phyloP scores from a whole-genome alignment of 2,113 vertebrate genomes.

The Onychorhynchus coronatus region DNA sequence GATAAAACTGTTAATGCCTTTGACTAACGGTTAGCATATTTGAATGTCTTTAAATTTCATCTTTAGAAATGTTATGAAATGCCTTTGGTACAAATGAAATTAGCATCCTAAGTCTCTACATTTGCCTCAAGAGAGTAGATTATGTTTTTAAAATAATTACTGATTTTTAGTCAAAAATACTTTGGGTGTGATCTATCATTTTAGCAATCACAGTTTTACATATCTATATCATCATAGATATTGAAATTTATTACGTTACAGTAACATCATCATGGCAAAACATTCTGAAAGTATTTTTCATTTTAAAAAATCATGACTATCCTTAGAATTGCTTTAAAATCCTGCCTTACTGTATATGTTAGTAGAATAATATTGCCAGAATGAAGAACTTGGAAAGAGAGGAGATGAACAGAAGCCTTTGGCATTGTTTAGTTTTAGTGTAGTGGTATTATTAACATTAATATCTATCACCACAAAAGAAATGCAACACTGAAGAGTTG shows the following conservation, averaged over 20 bases:
- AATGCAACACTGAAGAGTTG: neutral
- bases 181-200: neutral
- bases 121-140: neutral
- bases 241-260: neutral
- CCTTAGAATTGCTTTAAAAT: neutral
- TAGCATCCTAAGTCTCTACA: neutral
- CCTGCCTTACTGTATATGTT: neutral
- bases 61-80: neutral
- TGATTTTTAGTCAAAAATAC: neutral
- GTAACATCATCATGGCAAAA: neutral
- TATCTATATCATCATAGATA: neutral
- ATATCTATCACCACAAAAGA: neutral
- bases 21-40: neutral
- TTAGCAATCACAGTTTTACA: neutral
- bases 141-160: neutral
- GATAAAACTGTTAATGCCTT: neutral
- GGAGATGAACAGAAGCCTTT: neutral
- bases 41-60: neutral
- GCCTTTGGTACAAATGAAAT: neutral
- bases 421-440: neutral
- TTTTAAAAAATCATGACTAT: neutral
- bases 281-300: neutral
- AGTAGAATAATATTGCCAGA: neutral
- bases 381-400: neutral
- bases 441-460: neutral